Evolutionary conservation across 2,888 invertebrate species (phyloP), one percentile per base, ranked within the genome.

Genomic region (Ophion slaviceki): DNA sequence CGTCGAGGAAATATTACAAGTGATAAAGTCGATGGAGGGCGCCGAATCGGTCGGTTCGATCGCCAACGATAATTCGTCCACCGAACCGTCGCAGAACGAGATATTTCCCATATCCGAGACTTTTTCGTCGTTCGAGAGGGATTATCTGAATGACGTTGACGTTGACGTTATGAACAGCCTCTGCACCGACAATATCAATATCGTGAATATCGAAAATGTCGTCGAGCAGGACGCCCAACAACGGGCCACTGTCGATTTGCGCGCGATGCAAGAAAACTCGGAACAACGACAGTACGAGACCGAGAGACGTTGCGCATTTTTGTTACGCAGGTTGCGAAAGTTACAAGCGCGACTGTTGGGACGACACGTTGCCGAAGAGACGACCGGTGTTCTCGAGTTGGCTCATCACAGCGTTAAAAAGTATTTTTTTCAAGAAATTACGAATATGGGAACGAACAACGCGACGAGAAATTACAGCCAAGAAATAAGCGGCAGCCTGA

Each of bases 361-460:
- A 6, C 96, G 96, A 86, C 97, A 98, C 93, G 95, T 96, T 40
- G 96, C 97, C 76, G 96, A 97, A 88, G 98, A 98, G 93, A 96
- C 97, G 14, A 95, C 96, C 32, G 97, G 97, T 6, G 96, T 98
- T 79, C 96, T 97, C 88, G 97, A 97, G 87, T 95, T 96, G 91
- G 97, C 97, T 40, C 96, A 97, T 86, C 95, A 96, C 45, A 95
- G 95, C 70, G 93, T 93, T 2, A 95, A 93, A 78, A 92, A 93
- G 86, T 92, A 90, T 86, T 91, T 93, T 82, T 90, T 92, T 80
- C 92, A 93, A 87, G 93, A 94, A 86, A 88, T 94, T 70, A 91
- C 91, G 24, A 92, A 91, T 79, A 91, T 92, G 66, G 89, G 90
- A 8, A 87, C 89, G 5, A 89, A 89, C 32, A 78, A 79, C 40